A percentile compares a stretch with the other conserved stretches of the same genome.
Evolutionary conservation across 2,888 invertebrate genomes (phyloP).

Genomic region (Macrosoma leucophasiata): DNA sequence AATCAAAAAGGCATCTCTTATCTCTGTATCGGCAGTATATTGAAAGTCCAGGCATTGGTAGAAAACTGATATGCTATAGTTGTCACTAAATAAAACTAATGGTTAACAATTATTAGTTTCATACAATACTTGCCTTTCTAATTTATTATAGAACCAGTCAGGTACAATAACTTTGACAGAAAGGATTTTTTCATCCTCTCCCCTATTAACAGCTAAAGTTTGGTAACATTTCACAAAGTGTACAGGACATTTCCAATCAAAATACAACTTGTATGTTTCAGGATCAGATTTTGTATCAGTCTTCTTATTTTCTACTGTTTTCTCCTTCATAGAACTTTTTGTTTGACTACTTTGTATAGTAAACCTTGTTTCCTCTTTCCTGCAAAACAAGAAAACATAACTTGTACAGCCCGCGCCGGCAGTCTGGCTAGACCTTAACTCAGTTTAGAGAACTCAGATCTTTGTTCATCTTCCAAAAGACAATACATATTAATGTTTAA

Average conservation of each 20-base stretch:
- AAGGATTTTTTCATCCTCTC: conserved; percentile 86
- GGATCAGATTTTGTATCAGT: conserved; percentile 57
- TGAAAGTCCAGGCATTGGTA: no score
- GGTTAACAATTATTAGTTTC: not conserved
- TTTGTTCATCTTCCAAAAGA: not conserved
- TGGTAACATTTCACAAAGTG: conserved; percentile 87
- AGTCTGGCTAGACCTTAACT: no score
- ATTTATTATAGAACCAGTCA: conserved; percentile 76
- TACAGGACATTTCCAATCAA: conserved; percentile 80
- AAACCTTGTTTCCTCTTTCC: conserved; percentile 76
- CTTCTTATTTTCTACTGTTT: conserved; percentile 41
- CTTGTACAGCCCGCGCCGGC: no score
- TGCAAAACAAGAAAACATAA: conserved; percentile 36
- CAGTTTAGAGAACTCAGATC: no score
- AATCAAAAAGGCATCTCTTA: no score
- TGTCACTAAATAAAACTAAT: conserved; percentile 3
- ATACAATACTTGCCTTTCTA: conserved; percentile 55
- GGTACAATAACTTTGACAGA: conserved; percentile 85
- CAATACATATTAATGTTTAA: not conserved
- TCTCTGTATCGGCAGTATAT: no score
- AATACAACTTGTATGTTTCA: conserved; percentile 87
- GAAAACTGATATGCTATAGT: no score
- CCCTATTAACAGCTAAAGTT: conserved; percentile 91
- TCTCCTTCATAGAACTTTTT: conserved; percentile 62
- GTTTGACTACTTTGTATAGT: conserved; percentile 73